Percentiles rank a stretch among this genome's conserved stretches.
Conservation (phyloP, 2,797 vertebrate species). For the Protonibea diacanthus region DNA sequence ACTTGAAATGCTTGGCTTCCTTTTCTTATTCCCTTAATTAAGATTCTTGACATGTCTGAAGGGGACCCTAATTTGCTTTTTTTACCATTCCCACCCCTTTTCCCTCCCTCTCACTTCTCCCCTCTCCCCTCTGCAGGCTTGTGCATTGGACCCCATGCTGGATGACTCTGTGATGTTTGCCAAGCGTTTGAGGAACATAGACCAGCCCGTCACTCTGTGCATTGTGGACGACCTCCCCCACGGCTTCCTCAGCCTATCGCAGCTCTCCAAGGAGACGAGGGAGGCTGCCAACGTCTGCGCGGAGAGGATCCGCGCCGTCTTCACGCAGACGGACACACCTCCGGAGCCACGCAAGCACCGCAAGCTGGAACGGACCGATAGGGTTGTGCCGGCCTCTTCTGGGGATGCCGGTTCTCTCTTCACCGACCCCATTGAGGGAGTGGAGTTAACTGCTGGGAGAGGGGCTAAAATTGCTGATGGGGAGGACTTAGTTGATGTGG, state of each 20-base stretch:
- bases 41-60: constrained; percentile 74
- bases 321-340: constrained; percentile 75
- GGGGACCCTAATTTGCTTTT: constrained; percentile 64
- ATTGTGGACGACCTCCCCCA: constrained; percentile 94
- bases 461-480: constrained; percentile 54
- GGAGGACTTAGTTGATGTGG: constrained; percentile 62
- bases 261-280: constrained; percentile 89
- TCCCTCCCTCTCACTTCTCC: neutral
- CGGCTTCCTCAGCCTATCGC: constrained; percentile 93
- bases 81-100: constrained; percentile 18
- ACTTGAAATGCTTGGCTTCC: constrained; percentile 48
- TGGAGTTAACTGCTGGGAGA: constrained; percentile 48
- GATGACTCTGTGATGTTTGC: constrained; percentile 96
- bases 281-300: constrained; percentile 88
- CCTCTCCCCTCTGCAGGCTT: constrained; percentile 84
- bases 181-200: constrained; percentile 86
- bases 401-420: constrained; percentile 61
- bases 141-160: constrained; percentile 93
- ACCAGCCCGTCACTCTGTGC: constrained; percentile 88
- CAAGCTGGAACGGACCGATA: constrained; percentile 86
- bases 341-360: constrained; percentile 84
- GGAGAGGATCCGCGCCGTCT: constrained; percentile 87
- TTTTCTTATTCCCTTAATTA: constrained; percentile 70
- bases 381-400: constrained; percentile 42
- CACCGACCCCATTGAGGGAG: constrained; percentile 51